Base-by-base conservation (phyloP, 2,113 vertebrate species). In the Bubo blakistoni region DNA sequence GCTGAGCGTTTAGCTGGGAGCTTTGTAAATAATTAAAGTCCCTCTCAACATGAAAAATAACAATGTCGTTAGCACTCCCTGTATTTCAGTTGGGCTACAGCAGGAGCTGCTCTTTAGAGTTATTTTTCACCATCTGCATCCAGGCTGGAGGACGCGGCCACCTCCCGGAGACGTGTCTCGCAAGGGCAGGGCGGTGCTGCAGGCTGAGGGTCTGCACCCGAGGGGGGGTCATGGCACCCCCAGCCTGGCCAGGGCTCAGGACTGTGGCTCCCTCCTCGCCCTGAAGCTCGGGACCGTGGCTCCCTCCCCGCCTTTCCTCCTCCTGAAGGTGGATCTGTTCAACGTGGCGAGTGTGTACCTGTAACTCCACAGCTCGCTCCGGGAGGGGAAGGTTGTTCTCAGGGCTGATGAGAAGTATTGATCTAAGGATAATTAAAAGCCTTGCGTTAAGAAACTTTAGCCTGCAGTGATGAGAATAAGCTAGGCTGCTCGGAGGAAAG, bases 271-370 rank as follows among this genome's bases (percentile, higher is more conserved):
- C 55, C 13, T 6, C 55, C 8, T 5, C 9, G 13, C 26, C 38
- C 27, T 10, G 2, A 16, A 21, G 42, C 27, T 4, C 0, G 3
- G 86, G 38, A 1, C 34, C 15, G 49, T 2, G 19, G 2, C 19
- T 13, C 58, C 51, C 25, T 8, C 55, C 13, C 8, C 1, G 18
- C 76, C 57, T 21, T 3, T 21, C 22, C 73, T 11, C 32, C 0
- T 0, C 9, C 2, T 6, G 42, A 14, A 3, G 19, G 21, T 3
- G 59, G 52, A 1, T 21, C 30, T 7, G 16, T 36, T 15, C 0
- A 2, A 8, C 9, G 1, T 49, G 0, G 19, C 2, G 0, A 1
- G 20, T 0, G 3, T 2, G 30, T 26, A 9, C 32, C 65, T 19
- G 42, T 4, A 8, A 3, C 30, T 12, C 38, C 7, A 0, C 3